Conservation (phyloP, 1,140 invertebrate genomes). For the Pseudomyrmex dendroicus region DNA sequence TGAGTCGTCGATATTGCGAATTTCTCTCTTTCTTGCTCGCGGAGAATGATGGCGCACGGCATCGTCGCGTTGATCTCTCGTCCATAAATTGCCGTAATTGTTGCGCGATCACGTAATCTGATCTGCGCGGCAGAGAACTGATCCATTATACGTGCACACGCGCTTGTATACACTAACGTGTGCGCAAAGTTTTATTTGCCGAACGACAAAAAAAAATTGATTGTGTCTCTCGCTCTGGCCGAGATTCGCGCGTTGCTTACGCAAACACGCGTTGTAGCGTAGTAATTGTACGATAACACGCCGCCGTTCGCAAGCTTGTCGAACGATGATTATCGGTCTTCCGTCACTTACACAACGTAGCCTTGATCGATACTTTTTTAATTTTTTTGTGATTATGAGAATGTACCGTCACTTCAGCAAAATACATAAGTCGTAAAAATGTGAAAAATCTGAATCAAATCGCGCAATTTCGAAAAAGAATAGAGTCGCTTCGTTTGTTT, state of each 20-base stretch:
- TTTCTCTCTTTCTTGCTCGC: neutral
- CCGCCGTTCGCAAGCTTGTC: constrained; percentile 25
- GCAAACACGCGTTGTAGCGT: neutral
- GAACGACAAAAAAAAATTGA: constrained; percentile 49
- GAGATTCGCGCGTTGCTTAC: neutral
- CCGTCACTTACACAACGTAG: neutral
- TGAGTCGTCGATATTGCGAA: neutral
- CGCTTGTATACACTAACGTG: neutral
- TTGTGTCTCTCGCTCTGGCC: constrained; percentile 19
- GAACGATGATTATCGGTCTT: constrained; percentile 37
- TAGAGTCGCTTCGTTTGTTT: neutral
- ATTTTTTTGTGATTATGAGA: neutral
- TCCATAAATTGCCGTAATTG: constrained; percentile 43
- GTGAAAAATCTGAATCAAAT: no score
- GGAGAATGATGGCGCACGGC: neutral
- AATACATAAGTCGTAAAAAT: neutral
- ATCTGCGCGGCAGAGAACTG: constrained; percentile 24
- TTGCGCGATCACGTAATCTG: constrained; percentile 51
- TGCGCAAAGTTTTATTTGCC: constrained; percentile 40
- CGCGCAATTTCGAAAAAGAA: no score
- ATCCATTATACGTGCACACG: neutral
- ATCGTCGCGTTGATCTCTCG: constrained; percentile 30
- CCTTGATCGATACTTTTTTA: constrained; percentile 13
- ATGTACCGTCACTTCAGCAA: neutral
- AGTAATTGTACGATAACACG: constrained; percentile 27